phyloP scores from a whole-genome alignment of 1,140 invertebrate species.

The Hormaphis cornu region DNA sequence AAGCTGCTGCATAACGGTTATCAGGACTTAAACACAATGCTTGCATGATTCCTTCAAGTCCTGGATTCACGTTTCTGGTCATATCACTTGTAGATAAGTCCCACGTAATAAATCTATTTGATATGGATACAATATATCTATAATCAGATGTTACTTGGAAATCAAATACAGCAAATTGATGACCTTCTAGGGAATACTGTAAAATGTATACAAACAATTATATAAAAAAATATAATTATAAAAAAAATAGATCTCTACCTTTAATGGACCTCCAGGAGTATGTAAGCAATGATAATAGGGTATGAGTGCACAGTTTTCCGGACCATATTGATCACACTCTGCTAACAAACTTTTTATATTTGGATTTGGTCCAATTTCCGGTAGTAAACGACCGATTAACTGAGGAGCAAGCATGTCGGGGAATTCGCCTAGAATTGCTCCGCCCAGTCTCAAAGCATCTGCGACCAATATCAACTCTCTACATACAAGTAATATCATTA shows the following conservation, averaged over 20 bases:
- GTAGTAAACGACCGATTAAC: conserved; percentile 81
- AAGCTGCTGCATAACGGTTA: conserved; percentile 91
- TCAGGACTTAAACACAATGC: conserved; percentile 87
- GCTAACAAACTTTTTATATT: conserved; percentile 77
- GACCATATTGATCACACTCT: conserved; percentile 80
- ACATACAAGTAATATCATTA: conserved; percentile 1
- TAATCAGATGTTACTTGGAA: conserved; percentile 85
- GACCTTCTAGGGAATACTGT: conserved; percentile 91
- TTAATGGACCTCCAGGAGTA: conserved; percentile 92
- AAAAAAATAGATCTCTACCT: conserved; percentile 52
- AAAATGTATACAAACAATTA: conserved; percentile 36
- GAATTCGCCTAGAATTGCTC: conserved; percentile 78
- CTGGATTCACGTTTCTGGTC: conserved; percentile 80
- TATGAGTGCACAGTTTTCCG: conserved; percentile 77
- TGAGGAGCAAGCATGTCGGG: conserved; percentile 95
- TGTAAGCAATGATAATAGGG: conserved; percentile 92
- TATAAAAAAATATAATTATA: background rate
- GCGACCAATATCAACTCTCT: conserved; percentile 88
- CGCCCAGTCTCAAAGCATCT: conserved; percentile 84
- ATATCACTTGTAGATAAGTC: conserved; percentile 90
- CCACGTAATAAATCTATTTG: conserved; percentile 95
- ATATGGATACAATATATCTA: conserved; percentile 90
- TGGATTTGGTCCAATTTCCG: conserved; percentile 75
- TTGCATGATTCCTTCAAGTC: conserved; percentile 91
- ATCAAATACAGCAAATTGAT: conserved; percentile 94